Evolutionary conservation across 2,113 vertebrate genomes (phyloP).

Genomic region (Lagopus muta): DNA sequence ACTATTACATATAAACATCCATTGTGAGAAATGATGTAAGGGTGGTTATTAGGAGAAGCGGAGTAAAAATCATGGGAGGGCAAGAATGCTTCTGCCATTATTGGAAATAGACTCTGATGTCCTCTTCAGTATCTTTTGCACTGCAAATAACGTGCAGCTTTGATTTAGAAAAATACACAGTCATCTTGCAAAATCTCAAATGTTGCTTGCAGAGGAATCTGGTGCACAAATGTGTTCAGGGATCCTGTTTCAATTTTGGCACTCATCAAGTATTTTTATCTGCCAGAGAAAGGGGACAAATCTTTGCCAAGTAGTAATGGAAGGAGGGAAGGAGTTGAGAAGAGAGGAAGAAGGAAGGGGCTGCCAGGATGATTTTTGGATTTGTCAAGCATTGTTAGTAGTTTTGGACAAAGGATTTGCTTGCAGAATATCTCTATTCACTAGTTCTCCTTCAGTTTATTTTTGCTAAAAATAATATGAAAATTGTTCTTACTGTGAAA

Average conservation of each 20-base stretch:
- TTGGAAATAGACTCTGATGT: background rate
- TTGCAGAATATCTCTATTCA: background rate
- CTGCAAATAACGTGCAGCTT: background rate
- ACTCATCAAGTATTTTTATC: background rate
- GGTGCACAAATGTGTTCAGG: constrained; percentile 18
- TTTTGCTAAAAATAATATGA: constrained; percentile 3
- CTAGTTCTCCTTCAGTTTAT: background rate
- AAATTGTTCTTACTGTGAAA: background rate
- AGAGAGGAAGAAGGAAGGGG: background rate
- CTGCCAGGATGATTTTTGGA: background rate
- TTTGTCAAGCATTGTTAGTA: background rate
- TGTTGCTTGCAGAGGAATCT: background rate
- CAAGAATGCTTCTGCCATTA: background rate
- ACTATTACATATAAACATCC: background rate
- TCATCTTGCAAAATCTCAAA: background rate
- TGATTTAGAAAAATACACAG: background rate
- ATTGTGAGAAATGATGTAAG: background rate
- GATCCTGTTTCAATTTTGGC: constrained; percentile 7
- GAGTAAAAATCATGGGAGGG: background rate
- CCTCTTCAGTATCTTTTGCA: background rate
- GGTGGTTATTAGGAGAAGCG: background rate
- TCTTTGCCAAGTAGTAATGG: constrained; percentile 20
- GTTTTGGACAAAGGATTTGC: background rate
- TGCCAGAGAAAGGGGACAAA: background rate
- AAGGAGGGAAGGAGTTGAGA: background rate